phyloP scores from a whole-genome alignment of 2,888 invertebrate species.

The Cepaea hortensis region DNA sequence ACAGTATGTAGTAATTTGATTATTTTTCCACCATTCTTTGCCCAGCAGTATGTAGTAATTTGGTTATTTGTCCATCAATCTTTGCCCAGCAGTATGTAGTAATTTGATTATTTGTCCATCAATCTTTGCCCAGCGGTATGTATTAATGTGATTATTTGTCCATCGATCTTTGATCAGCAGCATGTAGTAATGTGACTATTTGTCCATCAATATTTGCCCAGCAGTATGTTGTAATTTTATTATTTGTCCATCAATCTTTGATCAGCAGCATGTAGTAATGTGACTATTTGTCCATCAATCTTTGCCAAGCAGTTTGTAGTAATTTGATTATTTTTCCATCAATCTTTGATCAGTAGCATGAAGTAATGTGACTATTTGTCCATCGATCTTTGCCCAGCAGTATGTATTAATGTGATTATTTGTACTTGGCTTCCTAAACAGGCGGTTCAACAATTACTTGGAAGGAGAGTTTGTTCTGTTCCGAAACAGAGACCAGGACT shows the following conservation, averaged over 20 bases:
- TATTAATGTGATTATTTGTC: too few relatives aligned
- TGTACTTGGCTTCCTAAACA: background rate
- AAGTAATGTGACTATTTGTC: background rate
- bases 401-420: background rate
- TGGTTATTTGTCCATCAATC: too few relatives aligned
- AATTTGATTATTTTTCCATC: constrained; percentile 53
- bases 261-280: background rate
- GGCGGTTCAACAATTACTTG: constrained; percentile 56
- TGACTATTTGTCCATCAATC: background rate
- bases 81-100: too few relatives aligned
- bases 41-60: too few relatives aligned
- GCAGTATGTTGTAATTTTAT: background rate
- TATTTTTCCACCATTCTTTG: too few relatives aligned
- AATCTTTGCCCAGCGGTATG: too few relatives aligned
- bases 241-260: too few relatives aligned
- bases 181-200: background rate
- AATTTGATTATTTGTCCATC: too few relatives aligned
- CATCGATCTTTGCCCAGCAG: background rate
- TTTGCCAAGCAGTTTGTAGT: background rate
- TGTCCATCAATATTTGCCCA: background rate
- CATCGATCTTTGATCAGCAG: too few relatives aligned
- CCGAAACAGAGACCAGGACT: constrained; percentile 42
- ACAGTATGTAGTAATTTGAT: too few relatives aligned
- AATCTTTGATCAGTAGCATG: background rate
- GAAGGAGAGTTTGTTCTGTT: constrained; percentile 71